These are phyloP conservation scores for Dione juno DNA, from an alignment of 2,888 invertebrate species.

Conservation along the genomic window DNA sequence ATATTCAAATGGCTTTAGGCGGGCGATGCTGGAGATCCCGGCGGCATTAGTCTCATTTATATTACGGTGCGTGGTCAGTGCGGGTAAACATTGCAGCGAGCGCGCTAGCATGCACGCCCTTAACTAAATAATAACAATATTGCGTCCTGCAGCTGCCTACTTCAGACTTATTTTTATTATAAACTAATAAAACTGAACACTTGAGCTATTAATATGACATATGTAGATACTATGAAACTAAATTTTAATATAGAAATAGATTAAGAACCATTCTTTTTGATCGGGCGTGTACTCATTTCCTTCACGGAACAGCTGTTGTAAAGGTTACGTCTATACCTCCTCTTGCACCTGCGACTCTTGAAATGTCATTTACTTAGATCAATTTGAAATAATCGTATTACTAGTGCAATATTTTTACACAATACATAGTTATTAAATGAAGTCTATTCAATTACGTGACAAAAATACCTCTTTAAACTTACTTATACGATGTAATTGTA, in stretches of 20 bases:
- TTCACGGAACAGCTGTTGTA: slow-evolving; percentile 74
- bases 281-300: slow-evolving; percentile 63
- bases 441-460: neutral
- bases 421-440: slow-evolving; percentile 31
- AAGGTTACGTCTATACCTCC: slow-evolving; percentile 72
- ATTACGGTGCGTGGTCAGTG: slow-evolving; percentile 59
- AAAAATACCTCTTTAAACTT: neutral
- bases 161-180: slow-evolving; percentile 53
- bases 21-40: slow-evolving; percentile 63
- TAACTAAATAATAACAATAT: slow-evolving; percentile 57
- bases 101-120: slow-evolving; percentile 44
- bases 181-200: slow-evolving; percentile 47
- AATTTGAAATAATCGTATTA: slow-evolving; percentile 76
- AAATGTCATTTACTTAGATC: slow-evolving; percentile 57
- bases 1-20: slow-evolving; percentile 76
- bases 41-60: slow-evolving; percentile 68
- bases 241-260: slow-evolving; percentile 67
- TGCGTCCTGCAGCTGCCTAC: slow-evolving; percentile 42
- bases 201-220: slow-evolving; percentile 31
- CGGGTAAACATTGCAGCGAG: slow-evolving; percentile 47
- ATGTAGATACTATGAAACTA: slow-evolving; percentile 36
- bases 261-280: slow-evolving; percentile 57
- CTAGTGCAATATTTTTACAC: slow-evolving; percentile 53
- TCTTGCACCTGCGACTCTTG: slow-evolving; percentile 71
- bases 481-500: no score